phyloP scores from a whole-genome alignment of 2,113 vertebrate species.

The Erpornis zantholeuca region DNA sequence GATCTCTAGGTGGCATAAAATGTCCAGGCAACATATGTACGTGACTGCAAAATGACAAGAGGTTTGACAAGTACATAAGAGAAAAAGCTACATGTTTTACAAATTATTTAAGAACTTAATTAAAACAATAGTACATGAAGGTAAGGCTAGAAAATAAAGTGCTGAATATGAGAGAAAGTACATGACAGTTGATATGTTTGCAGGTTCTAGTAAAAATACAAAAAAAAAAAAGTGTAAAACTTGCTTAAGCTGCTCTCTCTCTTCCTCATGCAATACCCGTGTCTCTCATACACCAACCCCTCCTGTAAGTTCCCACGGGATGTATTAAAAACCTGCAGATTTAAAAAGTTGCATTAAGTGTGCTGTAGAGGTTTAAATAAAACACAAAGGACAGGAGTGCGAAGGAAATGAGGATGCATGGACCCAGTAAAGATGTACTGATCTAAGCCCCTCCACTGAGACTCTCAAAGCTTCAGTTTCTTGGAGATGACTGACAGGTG shows the following conservation, averaged over 20 bases:
- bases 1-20: constrained; percentile 88
- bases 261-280: constrained; percentile 69
- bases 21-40: constrained; percentile 93
- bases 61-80: constrained; percentile 82
- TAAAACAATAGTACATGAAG: constrained; percentile 74
- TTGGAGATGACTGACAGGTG: constrained; percentile 74
- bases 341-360: constrained; percentile 83
- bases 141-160: constrained; percentile 85
- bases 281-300: constrained; percentile 63
- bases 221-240: constrained; percentile 38
- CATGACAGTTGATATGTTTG: constrained; percentile 57
- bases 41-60: constrained; percentile 84
- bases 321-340: constrained; percentile 82
- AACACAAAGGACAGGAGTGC: constrained; percentile 67
- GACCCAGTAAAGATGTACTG: constrained; percentile 66
- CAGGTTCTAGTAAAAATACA: constrained; percentile 70
- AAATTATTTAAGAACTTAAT: constrained; percentile 66
- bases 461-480: constrained; percentile 72
- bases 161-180: constrained; percentile 77
- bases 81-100: constrained; percentile 74
- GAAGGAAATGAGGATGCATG: constrained; percentile 76
- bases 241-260: constrained; percentile 56
- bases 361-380: constrained; percentile 80
- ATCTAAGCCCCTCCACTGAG: constrained; percentile 73
- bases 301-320: constrained; percentile 70